Evolutionary conservation across 2,888 invertebrate genomes (phyloP), one percentile per base, ranked within the genome.

Genomic region (Stictocephala bisonia): DNA sequence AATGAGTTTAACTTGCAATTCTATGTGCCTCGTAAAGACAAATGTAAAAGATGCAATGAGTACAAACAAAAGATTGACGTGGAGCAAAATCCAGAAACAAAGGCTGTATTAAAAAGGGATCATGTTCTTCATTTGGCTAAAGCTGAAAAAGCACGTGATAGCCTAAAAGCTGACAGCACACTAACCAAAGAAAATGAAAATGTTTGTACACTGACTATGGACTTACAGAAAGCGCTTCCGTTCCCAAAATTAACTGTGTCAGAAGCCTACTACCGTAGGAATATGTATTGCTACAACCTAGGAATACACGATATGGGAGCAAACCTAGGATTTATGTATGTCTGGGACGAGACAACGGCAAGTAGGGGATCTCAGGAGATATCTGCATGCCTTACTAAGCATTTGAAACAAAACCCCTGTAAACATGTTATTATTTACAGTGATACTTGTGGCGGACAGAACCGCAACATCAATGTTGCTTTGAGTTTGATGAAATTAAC

Each of bases 201-300:
- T 72, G 64, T 72, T 15, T 68, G 44, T 20, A 68, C 72, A 18
- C n/a, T 72, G 22, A 72, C 56, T 3, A 64, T 64, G 6, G 71
- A 72, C 64, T 50, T 72, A 22, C 71, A 72, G 27, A 72, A 72
- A 64, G 64, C 50, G 22, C 51, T 72, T 20, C 60, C 71, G n/a
- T 72, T 64, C 24, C 60, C 64, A 2, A 51, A 50, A 68, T 20
- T 72, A 18, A 72, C 66, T 29, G 67, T 67, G 35, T 72, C 72
- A 2, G 56, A 67, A 53, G 56, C 67, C 1, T 67, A 72, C 67
- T 72, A 72, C 27, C 3, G 58, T 1, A 67, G 67, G 53, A 72
- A 72, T 48, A 53, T 72, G 53, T 72, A 72, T 53, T 67, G 53
- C 26, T 67, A 68, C 20, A 72, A 72, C 22, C 44, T 67, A 11